Evolutionary conservation across 2,888 invertebrate species (phyloP).

Genomic region (Temnothorax unifasciatus): DNA sequence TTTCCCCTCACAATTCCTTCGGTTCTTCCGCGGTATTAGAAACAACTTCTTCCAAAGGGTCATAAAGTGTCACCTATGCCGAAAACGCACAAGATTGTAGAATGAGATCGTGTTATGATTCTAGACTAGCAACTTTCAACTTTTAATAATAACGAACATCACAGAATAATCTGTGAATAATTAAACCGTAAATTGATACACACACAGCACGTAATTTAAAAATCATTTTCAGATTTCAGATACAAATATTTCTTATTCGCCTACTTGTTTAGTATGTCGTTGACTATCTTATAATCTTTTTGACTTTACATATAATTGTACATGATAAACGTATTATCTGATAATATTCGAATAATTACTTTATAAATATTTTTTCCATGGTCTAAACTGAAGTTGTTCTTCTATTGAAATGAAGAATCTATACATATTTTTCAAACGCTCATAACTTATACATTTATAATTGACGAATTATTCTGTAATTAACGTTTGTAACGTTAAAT

Average conservation of each 20-base stretch:
- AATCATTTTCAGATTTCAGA: neutral
- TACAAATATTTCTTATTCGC: neutral
- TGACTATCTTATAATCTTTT: neutral
- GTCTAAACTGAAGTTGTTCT: neutral
- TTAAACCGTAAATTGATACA: neutral
- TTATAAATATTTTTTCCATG: conserved; percentile 10
- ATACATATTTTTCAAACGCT: neutral
- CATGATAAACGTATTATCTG: neutral
- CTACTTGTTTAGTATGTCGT: neutral
- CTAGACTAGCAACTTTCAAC: conserved; percentile 4
- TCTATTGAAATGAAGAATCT: neutral
- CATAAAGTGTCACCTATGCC: conserved; percentile 18
- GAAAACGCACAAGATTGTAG: conserved; percentile 66
- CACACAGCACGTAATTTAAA: neutral
- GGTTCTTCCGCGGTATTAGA: conserved; percentile 51
- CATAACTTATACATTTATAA: neutral
- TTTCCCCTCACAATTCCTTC: conserved; percentile 42
- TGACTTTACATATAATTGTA: neutral
- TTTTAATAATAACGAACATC: neutral
- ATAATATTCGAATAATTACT: neutral
- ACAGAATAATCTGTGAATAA: neutral
- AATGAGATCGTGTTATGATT: conserved; percentile 5
- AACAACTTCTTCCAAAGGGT: conserved; percentile 48
- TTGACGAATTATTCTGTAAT: neutral
- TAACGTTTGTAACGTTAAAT: neutral